These are phyloP conservation scores for Napeogenes inachia DNA, from an alignment of 2,888 invertebrate genomes.

Conservation along the genomic window DNA sequence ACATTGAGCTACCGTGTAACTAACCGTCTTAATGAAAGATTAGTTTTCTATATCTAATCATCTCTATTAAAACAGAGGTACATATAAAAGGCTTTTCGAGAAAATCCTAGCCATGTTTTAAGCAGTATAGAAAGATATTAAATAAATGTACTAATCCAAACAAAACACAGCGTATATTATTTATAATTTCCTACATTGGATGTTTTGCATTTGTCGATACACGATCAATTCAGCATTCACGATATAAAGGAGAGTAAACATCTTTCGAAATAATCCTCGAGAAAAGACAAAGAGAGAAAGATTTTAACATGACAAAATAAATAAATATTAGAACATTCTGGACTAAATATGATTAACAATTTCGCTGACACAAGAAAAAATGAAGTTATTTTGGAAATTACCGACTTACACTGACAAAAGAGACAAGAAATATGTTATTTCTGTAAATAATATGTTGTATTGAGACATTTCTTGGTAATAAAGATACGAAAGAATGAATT, in stretches of 20 bases:
- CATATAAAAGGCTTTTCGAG: no score
- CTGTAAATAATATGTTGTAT: background rate
- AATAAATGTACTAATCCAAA: no score
- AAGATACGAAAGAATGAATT: conserved; percentile 15
- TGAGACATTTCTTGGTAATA: background rate
- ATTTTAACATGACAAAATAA: background rate
- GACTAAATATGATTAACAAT: background rate
- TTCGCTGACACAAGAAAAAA: background rate
- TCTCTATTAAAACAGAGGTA: no score
- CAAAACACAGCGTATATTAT: no score
- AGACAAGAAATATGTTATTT: background rate
- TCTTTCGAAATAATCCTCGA: background rate
- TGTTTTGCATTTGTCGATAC: no score
- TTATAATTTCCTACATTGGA: no score
- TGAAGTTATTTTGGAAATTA: background rate
- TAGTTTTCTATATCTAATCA: no score
- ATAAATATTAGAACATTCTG: background rate
- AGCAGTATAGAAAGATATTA: no score
- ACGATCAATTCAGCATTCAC: no score
- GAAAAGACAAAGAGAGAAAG: background rate
- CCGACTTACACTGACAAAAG: background rate
- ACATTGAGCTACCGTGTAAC: no score
- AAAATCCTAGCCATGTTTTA: no score
- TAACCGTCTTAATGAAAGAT: no score
- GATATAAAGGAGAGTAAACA: background rate